Conservation (phyloP, 2,797 vertebrate genomes). For the Chiroxiphia lanceolata region DNA sequence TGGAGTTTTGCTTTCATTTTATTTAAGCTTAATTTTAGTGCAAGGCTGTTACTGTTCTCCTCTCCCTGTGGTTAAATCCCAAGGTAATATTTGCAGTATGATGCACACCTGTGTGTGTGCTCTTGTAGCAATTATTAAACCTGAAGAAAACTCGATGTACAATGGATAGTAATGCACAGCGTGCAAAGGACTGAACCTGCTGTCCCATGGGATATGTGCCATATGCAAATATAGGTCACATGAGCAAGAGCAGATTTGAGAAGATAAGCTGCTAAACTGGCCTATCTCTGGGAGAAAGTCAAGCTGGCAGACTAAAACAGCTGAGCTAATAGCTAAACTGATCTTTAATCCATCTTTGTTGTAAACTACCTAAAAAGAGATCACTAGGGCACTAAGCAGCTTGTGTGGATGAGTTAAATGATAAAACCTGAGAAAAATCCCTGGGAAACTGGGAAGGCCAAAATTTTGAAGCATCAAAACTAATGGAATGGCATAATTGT, state of each 20-base stretch:
- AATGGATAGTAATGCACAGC: neutral
- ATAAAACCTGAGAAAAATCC: neutral
- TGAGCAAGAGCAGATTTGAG: neutral
- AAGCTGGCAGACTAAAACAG: neutral
- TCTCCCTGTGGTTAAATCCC: neutral
- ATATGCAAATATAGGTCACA: neutral
- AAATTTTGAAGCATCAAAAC: neutral
- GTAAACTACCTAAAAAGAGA: neutral
- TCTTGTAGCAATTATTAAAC: neutral
- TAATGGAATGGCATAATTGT: neutral
- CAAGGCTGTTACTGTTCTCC: neutral
- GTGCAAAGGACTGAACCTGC: neutral
- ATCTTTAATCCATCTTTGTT: conserved; percentile 21
- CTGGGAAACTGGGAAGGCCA: neutral
- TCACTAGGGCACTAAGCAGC: neutral
- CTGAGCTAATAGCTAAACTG: conserved; percentile 18
- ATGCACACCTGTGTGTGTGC: neutral
- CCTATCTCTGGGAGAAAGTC: neutral
- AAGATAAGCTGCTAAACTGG: conserved; percentile 10
- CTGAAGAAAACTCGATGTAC: accelerated
- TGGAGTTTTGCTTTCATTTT: neutral
- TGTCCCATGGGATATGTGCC: neutral
- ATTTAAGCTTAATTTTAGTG: neutral
- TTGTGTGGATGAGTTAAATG: accelerated
- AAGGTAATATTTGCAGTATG: neutral